Percentiles rank a stretch among this genome's conserved stretches.
phyloP scores from a whole-genome alignment of 2,797 vertebrate species.

The Rhabdophis nuchalis region DNA sequence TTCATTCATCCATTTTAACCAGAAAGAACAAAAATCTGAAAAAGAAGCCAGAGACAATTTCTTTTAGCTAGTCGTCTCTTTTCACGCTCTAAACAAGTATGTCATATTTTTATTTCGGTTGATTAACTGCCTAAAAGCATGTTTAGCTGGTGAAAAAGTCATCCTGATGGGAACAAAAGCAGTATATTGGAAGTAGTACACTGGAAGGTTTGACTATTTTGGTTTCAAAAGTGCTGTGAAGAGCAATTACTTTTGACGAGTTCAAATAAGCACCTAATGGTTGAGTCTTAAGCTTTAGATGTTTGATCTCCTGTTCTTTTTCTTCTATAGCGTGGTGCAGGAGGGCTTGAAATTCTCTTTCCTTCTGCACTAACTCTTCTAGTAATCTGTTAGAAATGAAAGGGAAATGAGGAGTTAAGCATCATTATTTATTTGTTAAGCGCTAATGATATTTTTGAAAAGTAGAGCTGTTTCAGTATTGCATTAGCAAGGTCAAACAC shows the following conservation, averaged over 20 bases:
- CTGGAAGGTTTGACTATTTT: conserved; percentile 10
- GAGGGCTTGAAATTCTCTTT: conserved; percentile 90
- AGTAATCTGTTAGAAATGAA: conserved; percentile 75
- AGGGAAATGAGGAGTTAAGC: conserved; percentile 30
- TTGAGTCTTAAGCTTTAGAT: conserved; percentile 83
- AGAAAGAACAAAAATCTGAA: neutral
- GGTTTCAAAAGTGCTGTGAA: neutral
- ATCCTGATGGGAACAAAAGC: neutral
- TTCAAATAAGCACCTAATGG: conserved; percentile 73
- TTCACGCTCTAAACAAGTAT: conserved; percentile 22
- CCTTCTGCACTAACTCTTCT: conserved; percentile 90
- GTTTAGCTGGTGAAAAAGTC: conserved; percentile 3
- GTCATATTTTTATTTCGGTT: conserved; percentile 3
- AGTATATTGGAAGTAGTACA: neutral
- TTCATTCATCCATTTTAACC: neutral
- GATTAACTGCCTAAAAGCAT: conserved; percentile 19
- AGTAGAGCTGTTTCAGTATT: neutral
- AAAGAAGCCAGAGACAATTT: conserved; percentile 15
- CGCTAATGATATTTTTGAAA: neutral
- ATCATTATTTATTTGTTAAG: conserved; percentile 8
- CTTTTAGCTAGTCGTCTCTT: conserved; percentile 12
- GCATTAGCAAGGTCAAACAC: neutral
- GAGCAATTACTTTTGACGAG: conserved; percentile 17
- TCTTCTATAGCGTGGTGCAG: conserved; percentile 92
- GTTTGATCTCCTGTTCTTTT: conserved; percentile 89